Base-by-base conservation (phyloP, 2,113 vertebrate genomes). In the Galbula dea region DNA sequence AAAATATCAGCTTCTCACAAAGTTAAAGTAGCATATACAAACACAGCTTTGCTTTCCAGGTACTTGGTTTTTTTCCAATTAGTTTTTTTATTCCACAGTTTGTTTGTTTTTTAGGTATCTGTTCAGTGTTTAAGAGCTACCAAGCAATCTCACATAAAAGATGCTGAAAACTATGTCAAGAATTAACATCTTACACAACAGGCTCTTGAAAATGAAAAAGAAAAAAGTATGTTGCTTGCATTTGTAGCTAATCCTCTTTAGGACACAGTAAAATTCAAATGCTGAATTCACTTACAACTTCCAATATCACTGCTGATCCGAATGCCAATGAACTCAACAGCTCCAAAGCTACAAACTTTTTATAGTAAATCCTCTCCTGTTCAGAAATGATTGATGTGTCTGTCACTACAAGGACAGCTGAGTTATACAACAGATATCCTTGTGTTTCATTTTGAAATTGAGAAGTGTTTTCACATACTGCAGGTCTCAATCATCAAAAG, bases 241-340 rank as follows among this genome's bases (percentile, higher is more conserved):
- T 96, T 97, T 97, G 86, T 87, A 97, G 98, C 95, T 98, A 98
- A 98, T 99, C 98, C 98, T 97, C 97, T 98, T 98, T 98, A 97
- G 97, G 97, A 98, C 97, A 97, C 86, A 94, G 97, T 93, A 96
- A 97, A 97, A 97, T 97, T 89, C 96, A 98, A 98, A 95, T 92
- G 89, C 93, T 96, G 97, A 97, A 98, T 97, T 97, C 96, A 91
- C 94, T 96, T 96, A 97, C 97, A 98, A 97, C 94, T 96, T 98
- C 97, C 97, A 97, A 95, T 98, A 97, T 96, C 96, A 96, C 19
- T 92, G 92, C 86, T 96, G 95, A 96, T 96, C 93, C 92, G 96
- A 98, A 98, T 95, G 93, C 93, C 97, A 98, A 97, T 95, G 95
- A 98, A 97, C 97, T 97, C 97, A 98, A 97, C 81, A 96, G 90